Percentiles rank a stretch among this genome's conserved stretches.
Evolutionary conservation across 2,113 vertebrate genomes (phyloP).

Genomic region (Riparia riparia): DNA sequence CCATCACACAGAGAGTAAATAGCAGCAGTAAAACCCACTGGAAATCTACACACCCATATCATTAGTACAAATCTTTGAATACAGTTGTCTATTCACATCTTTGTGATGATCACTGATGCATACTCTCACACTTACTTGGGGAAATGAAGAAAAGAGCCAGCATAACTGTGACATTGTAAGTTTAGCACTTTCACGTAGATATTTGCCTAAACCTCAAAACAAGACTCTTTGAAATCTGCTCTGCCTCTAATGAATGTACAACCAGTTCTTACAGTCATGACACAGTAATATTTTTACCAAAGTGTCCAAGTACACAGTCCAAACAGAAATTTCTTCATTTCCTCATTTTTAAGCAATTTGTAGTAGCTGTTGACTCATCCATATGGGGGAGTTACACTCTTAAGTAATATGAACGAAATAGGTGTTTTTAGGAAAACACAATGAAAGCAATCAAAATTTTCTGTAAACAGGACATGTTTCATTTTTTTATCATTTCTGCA

Average conservation of each 20-base stretch:
- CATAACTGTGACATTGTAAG: neutral
- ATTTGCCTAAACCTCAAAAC: neutral
- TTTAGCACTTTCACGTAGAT: neutral
- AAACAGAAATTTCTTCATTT: slow-evolving; percentile 6
- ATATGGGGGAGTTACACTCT: neutral
- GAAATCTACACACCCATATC: neutral
- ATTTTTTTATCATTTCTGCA: slow-evolving; percentile 55
- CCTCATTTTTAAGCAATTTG: slow-evolving; percentile 17
- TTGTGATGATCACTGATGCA: neutral
- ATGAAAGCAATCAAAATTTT: neutral
- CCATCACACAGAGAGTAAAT: neutral
- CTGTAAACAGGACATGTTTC: neutral
- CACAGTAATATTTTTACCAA: neutral
- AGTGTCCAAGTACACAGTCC: neutral
- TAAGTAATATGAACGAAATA: slow-evolving; percentile 38
- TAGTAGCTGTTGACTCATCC: slow-evolving; percentile 16
- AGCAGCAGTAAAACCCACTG: neutral
- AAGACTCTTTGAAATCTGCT: neutral
- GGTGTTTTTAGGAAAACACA: slow-evolving; percentile 19
- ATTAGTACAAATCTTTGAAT: slow-evolving; percentile 20
- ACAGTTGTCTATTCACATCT: neutral
- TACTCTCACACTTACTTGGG: neutral
- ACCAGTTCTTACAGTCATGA: neutral
- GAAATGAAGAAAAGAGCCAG: slow-evolving; percentile 1
- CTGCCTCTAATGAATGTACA: neutral